Base-by-base conservation (phyloP, 2,888 invertebrate genomes). In the Diplolepis rosae region DNA sequence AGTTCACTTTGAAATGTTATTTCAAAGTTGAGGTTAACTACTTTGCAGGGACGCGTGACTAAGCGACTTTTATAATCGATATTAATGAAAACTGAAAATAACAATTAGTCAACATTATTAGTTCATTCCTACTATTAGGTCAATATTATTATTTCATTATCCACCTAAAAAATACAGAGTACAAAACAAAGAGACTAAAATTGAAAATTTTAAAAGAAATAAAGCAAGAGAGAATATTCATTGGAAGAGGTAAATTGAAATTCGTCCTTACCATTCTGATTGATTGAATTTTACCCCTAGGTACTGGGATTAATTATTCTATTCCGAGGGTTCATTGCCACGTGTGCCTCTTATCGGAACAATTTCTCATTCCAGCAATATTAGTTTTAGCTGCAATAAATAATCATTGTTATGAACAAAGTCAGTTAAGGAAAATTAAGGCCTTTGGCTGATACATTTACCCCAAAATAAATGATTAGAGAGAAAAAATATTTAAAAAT, bases 231-330 rank as follows among this genome's bases (percentile, higher is more conserved):
- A 5, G 6, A 39, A 0, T n/a, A 0, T n/a, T 9, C 39, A 4
- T 42, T 4, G 9, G 22, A 1, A 11, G 22, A 11, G 51, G 24
- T 0, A 11, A 27, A 51, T 51, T 51, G 27, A 27, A 51, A 51
- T 51, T 48, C 22, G 48, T 27, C 51, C 51, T 51, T 51, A 51
- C 13, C 27, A 51, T 27, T n/a, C 13, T 51, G 27, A 51, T 27
- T 51, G 51, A 51, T 51, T 51, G 51, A 51, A 51, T 51, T 51
- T 51, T 22, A 51, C 51, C 51, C 51, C 5, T 24, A 51, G 27
- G 24, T 6, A 51, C 51, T 51, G 27, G 27, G 51, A 51, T 51
- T 51, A 51, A 51, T 51, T 51, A 51, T 24, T n/a, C 5, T 11
- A 27, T 22, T 13, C 7, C 24, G 6, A n/a, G 51, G 51, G 51